A percentile compares a stretch with the other conserved stretches of the same genome.
Conservation (phyloP, 2,888 invertebrate genomes). For the Gandaritis pyraliata region DNA sequence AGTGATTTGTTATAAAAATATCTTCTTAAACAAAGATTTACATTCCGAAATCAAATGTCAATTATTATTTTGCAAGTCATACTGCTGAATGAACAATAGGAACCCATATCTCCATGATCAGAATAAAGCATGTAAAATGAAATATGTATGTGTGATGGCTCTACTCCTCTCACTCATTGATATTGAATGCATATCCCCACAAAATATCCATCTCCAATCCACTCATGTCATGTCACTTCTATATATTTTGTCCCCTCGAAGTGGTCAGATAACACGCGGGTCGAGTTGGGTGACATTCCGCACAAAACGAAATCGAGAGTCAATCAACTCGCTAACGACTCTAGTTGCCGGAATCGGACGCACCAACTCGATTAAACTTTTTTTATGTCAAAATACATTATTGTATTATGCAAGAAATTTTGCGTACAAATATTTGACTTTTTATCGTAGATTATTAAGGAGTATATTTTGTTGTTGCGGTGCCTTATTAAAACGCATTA, state of each 20-base stretch:
- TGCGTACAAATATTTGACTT: neutral
- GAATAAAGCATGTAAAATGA: too few species aligned
- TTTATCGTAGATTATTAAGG: neutral
- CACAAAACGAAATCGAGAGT: slow-evolving; percentile 68
- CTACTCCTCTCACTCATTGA: slow-evolving; percentile 1
- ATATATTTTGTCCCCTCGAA: slow-evolving; percentile 16
- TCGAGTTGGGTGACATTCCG: slow-evolving; percentile 64
- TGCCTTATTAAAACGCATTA: neutral
- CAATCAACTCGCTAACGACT: slow-evolving; percentile 54
- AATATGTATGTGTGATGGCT: neutral
- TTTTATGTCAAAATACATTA: neutral
- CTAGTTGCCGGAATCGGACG: slow-evolving; percentile 53
- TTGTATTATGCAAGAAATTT: neutral
- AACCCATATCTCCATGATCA: neutral
- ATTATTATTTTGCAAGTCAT: too few species aligned
- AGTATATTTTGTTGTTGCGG: neutral
- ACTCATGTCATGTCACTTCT: slow-evolving; percentile 21
- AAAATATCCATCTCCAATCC: slow-evolving; percentile 1
- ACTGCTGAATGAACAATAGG: too few species aligned
- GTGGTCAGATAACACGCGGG: slow-evolving; percentile 32
- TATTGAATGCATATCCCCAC: slow-evolving; percentile 15
- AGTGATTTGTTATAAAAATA: too few species aligned
- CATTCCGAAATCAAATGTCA: too few species aligned
- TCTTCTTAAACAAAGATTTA: too few species aligned
- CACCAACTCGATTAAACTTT: slow-evolving; percentile 39